Percentiles rank a stretch among this genome's conserved stretches.
phyloP scores from a whole-genome alignment of 2,113 vertebrate genomes.

The Protobothrops flavoviridis region DNA sequence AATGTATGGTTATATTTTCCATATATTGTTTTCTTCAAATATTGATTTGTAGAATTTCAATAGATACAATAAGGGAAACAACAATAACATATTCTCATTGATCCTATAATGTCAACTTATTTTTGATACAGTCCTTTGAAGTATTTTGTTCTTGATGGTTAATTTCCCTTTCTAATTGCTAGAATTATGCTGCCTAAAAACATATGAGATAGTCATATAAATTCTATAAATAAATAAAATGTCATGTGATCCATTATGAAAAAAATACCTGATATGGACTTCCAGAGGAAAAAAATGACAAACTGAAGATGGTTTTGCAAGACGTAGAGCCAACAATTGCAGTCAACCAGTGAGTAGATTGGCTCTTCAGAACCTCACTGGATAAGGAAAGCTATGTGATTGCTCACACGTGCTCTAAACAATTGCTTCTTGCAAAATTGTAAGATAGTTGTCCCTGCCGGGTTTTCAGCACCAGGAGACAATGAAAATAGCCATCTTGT shows the following conservation, averaged over 20 bases:
- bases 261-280: not conserved
- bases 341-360: not conserved
- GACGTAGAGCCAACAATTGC: not conserved
- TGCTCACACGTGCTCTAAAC: not conserved
- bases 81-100: not conserved
- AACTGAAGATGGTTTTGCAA: not conserved
- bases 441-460: not conserved
- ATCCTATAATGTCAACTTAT: not conserved
- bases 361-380: not conserved
- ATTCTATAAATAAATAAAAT: not conserved
- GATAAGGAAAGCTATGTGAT: not conserved
- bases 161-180: not conserved
- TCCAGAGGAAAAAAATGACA: not conserved
- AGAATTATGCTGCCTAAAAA: not conserved
- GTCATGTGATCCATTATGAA: not conserved
- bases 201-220: not conserved
- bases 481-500: not conserved
- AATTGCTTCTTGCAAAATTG: not conserved
- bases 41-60: not conserved
- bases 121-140: not conserved
- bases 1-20: conserved; percentile 47
- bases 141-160: not conserved
- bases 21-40: conserved; percentile 24
- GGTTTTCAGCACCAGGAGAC: not conserved
- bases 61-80: not conserved